phyloP scores from a whole-genome alignment of 2,797 vertebrate genomes.

The Pangasius djambal region DNA sequence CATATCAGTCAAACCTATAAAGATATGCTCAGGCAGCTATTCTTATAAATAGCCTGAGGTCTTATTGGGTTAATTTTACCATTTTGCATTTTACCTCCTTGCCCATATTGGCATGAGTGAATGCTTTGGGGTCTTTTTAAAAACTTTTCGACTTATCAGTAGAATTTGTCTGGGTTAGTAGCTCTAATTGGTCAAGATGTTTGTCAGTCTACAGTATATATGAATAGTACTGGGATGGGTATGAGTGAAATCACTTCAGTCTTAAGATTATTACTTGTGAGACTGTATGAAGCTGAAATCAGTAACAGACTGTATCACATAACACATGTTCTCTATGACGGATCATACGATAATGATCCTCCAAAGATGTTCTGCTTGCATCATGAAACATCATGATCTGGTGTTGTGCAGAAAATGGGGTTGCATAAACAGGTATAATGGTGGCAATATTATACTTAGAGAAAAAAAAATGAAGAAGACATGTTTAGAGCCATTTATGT shows the following conservation, averaged over 20 bases:
- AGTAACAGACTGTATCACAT: not conserved
- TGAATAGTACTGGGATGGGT: not conserved
- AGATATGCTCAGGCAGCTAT: not conserved
- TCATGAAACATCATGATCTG: not conserved
- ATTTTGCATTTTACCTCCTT: not conserved
- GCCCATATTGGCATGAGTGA: not conserved
- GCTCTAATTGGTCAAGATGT: not conserved
- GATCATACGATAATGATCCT: not conserved
- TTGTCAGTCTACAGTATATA: not conserved
- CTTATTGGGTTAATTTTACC: not conserved
- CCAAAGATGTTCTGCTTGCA: not conserved
- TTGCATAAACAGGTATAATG: not conserved
- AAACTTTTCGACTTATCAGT: not conserved
- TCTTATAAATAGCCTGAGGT: not conserved
- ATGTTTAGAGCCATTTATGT: no score
- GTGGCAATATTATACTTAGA: no score
- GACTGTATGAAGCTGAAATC: not conserved
- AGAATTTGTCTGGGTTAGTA: not conserved
- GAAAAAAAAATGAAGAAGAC: no score
- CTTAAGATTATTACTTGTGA: not conserved
- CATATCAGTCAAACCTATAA: not conserved
- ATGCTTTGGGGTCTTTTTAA: not conserved
- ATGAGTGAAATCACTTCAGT: not conserved
- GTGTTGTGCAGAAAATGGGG: not conserved
- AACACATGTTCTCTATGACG: not conserved